phyloP scores from a whole-genome alignment of 2,113 vertebrate genomes.

The Pyrgilauda ruficollis region DNA sequence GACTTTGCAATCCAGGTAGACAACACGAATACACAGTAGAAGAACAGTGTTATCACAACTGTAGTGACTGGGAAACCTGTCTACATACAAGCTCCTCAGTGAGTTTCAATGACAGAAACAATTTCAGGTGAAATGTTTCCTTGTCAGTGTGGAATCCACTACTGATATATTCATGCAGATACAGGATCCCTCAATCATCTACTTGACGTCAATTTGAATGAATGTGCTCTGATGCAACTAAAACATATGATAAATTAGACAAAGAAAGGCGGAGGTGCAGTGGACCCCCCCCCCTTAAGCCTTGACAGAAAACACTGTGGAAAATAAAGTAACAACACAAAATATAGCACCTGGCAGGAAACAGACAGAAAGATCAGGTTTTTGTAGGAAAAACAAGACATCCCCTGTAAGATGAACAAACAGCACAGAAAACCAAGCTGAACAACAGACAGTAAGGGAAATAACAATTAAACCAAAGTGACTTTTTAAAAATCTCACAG shows the following conservation, averaged over 20 bases:
- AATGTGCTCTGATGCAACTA: not conserved
- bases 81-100: not conserved
- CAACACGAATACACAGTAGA: not conserved
- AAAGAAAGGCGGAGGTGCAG: not conserved
- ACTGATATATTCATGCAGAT: not conserved
- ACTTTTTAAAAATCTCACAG: not conserved
- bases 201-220: not conserved
- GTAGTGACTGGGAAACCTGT: not conserved
- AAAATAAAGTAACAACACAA: not conserved
- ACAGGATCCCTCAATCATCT: not conserved
- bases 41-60: not conserved
- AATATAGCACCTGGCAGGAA: not conserved
- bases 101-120: not conserved
- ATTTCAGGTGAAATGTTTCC: not conserved
- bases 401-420: not conserved
- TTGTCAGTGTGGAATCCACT: not conserved
- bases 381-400: not conserved
- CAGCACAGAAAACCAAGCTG: not conserved
- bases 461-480: not conserved
- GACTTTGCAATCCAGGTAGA: not conserved
- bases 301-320: not conserved
- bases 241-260: not conserved
- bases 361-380: not conserved
- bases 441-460: not conserved
- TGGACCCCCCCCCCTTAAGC: rapidly evolving